phyloP scores from a whole-genome alignment of 2,797 vertebrate genomes.

The Neosilurus hyrtlii region DNA sequence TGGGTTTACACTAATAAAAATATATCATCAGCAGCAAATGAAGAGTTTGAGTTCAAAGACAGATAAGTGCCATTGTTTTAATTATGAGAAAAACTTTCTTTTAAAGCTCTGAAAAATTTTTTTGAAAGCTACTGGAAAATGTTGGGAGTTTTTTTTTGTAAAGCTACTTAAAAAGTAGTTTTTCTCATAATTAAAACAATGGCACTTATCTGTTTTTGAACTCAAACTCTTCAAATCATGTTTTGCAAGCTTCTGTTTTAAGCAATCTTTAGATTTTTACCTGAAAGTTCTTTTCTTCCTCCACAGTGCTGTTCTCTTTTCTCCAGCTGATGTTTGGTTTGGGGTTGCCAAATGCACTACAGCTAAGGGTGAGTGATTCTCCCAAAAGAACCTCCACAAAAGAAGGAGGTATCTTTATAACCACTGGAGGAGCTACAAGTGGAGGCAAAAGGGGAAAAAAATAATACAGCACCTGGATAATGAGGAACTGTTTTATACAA shows the following conservation, averaged over 20 bases:
- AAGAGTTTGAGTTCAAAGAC: no score
- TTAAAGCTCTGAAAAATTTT: no score
- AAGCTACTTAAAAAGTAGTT: no score
- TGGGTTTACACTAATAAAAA: neutral
- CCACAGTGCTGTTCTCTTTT: constrained; percentile 75
- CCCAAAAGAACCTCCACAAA: constrained; percentile 83
- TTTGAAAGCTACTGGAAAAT: no score
- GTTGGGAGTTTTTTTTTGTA: no score
- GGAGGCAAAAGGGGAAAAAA: constrained; percentile 20
- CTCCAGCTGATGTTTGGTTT: constrained; percentile 87
- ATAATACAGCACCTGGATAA: neutral
- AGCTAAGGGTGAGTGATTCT: constrained; percentile 81
- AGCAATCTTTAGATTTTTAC: constrained; percentile 63
- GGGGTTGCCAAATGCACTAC: constrained; percentile 86
- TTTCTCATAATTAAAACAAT: no score
- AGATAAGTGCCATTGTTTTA: no score
- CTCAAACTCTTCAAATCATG: neutral
- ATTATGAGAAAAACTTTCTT: no score
- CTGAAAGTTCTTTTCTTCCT: constrained; percentile 78
- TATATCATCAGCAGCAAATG: neutral
- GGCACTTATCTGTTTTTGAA: no score
- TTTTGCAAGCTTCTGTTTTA: neutral
- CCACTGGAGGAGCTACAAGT: constrained; percentile 84
- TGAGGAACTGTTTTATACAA: neutral
- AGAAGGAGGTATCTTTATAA: constrained; percentile 83